Conservation (phyloP, 2,113 vertebrate species). For the Myotis yumanensis region DNA sequence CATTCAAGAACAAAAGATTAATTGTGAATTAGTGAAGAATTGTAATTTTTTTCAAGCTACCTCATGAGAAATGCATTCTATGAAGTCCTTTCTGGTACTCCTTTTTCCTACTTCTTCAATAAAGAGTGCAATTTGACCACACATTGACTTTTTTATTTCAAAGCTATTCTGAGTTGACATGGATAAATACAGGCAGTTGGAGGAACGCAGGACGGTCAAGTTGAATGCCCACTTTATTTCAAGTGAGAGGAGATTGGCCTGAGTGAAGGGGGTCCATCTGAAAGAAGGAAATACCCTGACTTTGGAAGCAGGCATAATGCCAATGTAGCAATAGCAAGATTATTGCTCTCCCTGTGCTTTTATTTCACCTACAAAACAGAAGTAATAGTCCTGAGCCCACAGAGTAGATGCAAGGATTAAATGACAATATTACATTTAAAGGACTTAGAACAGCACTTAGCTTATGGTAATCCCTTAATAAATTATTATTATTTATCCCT, state of each 20-base stretch:
- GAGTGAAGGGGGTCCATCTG: neutral
- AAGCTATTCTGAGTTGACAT: neutral
- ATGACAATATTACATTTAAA: neutral
- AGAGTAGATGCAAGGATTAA: neutral
- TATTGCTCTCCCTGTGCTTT: neutral
- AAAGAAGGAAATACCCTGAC: neutral
- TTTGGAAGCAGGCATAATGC: neutral
- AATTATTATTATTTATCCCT: neutral
- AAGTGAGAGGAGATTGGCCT: neutral
- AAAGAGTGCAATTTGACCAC: conserved; percentile 39
- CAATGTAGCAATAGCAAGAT: neutral
- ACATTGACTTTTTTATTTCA: neutral
- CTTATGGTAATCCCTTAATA: neutral
- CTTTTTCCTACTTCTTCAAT: conserved; percentile 46
- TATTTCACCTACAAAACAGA: neutral
- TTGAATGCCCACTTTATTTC: neutral
- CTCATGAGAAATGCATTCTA: neutral
- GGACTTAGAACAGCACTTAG: neutral
- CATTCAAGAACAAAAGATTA: neutral
- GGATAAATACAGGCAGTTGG: neutral
- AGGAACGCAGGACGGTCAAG: neutral
- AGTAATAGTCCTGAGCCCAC: neutral
- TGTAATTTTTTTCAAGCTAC: conserved; percentile 10
- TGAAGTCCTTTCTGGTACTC: neutral
- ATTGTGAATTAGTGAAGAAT: neutral